A percentile compares a stretch with the other conserved stretches of the same genome.
These are phyloP conservation scores for Ancistrus triradiatus DNA, from an alignment of 2,113 vertebrate genomes.

Conservation along the genomic window DNA sequence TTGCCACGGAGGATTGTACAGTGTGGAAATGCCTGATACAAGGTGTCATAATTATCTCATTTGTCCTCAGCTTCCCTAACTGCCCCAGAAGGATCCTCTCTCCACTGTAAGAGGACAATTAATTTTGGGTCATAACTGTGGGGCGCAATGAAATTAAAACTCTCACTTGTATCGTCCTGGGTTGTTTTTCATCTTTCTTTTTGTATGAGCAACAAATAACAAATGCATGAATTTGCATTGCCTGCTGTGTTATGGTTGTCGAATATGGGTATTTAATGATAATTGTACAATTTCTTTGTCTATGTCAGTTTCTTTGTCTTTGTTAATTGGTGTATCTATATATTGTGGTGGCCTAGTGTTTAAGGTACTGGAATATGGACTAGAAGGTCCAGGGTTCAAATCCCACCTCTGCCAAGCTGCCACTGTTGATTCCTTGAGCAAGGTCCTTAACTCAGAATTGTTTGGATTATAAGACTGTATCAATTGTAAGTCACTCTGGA, in stretches of 20 bases:
- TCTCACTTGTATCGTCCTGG: constrained; percentile 58
- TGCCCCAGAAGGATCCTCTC: constrained; percentile 59
- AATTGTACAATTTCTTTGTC: no score
- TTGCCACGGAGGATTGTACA: constrained; percentile 45
- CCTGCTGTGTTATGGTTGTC: neutral
- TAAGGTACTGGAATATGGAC: no score
- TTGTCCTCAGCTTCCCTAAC: constrained; percentile 36
- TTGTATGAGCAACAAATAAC: constrained; percentile 45
- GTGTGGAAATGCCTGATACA: constrained; percentile 45
- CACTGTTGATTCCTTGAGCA: no score
- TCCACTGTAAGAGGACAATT: constrained; percentile 64
- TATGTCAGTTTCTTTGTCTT: no score
- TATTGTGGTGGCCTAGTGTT: no score
- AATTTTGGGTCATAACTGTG: constrained; percentile 66
- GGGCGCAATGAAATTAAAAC: constrained; percentile 66
- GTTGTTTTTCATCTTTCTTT: neutral
- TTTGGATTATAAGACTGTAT: no score
- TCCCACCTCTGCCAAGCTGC: no score
- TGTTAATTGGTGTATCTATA: no score
- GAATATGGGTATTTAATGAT: constrained; percentile 4
- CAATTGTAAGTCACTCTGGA: no score
- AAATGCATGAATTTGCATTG: no score
- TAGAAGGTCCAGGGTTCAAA: no score
- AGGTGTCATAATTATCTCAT: constrained; percentile 34
- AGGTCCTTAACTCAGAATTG: no score